A percentile compares a stretch with the other conserved stretches of the same genome.
These are phyloP conservation scores for Zaprionus inermis DNA, from an alignment of 1,140 invertebrate genomes.

Conservation along the genomic window DNA sequence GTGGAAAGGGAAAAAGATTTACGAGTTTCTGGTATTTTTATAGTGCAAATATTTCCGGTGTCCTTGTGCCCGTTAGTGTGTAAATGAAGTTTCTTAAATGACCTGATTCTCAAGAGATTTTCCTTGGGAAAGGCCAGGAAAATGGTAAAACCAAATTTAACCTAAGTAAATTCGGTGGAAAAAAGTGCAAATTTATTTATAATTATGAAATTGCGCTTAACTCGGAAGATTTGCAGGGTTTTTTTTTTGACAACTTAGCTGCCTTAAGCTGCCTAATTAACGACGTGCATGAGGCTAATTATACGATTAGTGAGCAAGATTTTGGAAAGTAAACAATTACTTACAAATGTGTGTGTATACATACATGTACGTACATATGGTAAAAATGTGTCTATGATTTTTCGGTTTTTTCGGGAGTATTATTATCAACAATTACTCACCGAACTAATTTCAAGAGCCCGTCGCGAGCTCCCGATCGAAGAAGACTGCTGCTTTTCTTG, in stretches of 20 bases:
- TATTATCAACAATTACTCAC: conserved; percentile 60
- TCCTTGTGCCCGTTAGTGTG: conserved; percentile 57
- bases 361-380: background rate
- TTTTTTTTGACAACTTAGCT: conserved; percentile 1
- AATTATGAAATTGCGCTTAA: conserved; percentile 1
- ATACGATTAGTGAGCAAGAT: conserved; percentile 42
- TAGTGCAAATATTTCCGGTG: conserved; percentile 64
- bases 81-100: conserved; percentile 44
- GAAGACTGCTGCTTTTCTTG: conserved; percentile 35
- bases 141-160: background rate
- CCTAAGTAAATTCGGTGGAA: background rate
- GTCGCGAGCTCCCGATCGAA: conserved; percentile 13
- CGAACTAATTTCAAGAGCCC: conserved; percentile 55
- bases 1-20: conserved; percentile 54
- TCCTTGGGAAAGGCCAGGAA: background rate
- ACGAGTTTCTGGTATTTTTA: conserved; percentile 62
- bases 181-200: background rate
- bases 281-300: conserved; percentile 25
- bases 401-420: conserved; percentile 31
- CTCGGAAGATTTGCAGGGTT: background rate
- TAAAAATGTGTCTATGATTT: conserved; percentile 10
- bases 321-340: conserved; percentile 61
- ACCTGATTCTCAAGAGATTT: conserved; percentile 20
- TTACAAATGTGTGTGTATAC: background rate
- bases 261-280: conserved; percentile 50